Percentiles rank a stretch among this genome's conserved stretches.
These are phyloP conservation scores for Lithobius niger DNA, from an alignment of 1,140 invertebrate genomes.

Conservation along the genomic window DNA sequence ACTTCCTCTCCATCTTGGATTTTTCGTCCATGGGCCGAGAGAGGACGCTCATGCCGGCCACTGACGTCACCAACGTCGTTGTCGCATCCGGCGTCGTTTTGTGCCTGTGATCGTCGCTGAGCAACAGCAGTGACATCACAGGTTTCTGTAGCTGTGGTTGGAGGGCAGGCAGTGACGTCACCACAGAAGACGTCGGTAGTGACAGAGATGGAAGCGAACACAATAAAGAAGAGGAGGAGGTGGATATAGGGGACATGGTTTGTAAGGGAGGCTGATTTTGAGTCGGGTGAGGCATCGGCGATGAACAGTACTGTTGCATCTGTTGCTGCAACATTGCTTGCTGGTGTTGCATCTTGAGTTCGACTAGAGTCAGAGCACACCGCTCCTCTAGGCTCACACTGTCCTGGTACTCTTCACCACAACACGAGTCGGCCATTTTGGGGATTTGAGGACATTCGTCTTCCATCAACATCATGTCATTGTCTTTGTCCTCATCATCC, in stretches of 20 bases:
- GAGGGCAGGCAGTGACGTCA: background rate
- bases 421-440: background rate
- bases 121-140: background rate
- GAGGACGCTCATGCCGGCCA: background rate
- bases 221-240: background rate
- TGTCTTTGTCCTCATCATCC: background rate
- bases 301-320: background rate
- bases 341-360: constrained; percentile 9
- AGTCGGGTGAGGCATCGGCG: background rate
- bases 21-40: background rate
- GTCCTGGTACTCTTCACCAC: constrained; percentile 7
- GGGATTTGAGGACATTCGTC: background rate
- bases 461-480: background rate
- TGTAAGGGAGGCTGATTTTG: background rate
- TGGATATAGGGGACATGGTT: background rate
- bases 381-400: constrained; percentile 10
- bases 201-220: background rate
- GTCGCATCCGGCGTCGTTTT: too few species aligned
- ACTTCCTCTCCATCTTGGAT: too few species aligned
- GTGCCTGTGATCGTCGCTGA: background rate
- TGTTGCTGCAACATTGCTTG: constrained; percentile 13
- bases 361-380: constrained; percentile 9
- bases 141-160: background rate
- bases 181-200: background rate
- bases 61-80: background rate